These are phyloP conservation scores for Chanos chanos DNA, from an alignment of 2,797 vertebrate species.

Conservation along the genomic window DNA sequence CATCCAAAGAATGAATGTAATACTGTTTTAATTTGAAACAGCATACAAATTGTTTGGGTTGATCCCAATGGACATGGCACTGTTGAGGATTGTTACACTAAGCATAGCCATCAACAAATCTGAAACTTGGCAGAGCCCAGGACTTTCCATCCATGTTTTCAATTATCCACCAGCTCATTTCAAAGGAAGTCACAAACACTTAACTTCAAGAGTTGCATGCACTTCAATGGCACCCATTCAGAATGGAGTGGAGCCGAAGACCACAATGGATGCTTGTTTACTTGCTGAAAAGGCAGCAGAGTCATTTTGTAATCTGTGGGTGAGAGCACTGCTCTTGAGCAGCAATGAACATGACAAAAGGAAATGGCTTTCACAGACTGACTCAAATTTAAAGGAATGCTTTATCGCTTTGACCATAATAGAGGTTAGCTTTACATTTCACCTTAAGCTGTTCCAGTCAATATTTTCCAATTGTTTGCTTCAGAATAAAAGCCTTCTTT, in stretches of 20 bases:
- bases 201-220: conserved; percentile 24
- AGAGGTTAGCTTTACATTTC: background rate
- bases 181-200: conserved; percentile 36
- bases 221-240: conserved; percentile 31
- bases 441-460: too few relatives aligned
- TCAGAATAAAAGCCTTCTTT: too few relatives aligned
- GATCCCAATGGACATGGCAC: background rate
- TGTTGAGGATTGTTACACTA: background rate
- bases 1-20: background rate
- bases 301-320: conserved; percentile 14
- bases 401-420: background rate
- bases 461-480: too few relatives aligned
- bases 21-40: background rate
- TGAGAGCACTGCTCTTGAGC: too few relatives aligned
- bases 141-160: conserved; percentile 25
- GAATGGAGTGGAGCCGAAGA: conserved; percentile 14
- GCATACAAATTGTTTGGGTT: background rate
- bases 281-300: conserved; percentile 30
- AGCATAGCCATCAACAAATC: background rate
- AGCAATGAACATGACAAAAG: conserved; percentile 15
- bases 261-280: conserved; percentile 36
- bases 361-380: conserved; percentile 10
- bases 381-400: background rate
- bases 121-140: background rate
- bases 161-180: conserved; percentile 33